These are phyloP conservation scores for Crotalus horridus DNA, from an alignment of 2,113 vertebrate species.

Conservation along the genomic window DNA sequence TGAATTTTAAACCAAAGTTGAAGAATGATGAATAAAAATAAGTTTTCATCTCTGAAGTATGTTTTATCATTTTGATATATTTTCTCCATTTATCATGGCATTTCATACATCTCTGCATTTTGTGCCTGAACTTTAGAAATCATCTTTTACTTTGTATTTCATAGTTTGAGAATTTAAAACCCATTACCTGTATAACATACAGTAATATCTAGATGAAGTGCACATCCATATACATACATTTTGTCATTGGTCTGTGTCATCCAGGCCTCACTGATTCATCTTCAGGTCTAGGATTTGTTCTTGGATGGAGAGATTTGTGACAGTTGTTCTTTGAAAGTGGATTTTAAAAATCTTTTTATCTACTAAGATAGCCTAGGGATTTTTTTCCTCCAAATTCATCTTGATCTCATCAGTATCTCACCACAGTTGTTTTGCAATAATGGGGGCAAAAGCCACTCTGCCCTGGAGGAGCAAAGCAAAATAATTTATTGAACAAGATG, in stretches of 20 bases:
- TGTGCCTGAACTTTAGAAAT: neutral
- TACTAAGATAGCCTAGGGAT: neutral
- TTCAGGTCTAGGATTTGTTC: neutral
- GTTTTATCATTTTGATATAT: neutral
- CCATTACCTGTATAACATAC: neutral
- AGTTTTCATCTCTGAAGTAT: neutral
- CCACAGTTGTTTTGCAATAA: neutral
- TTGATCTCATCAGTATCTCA: neutral
- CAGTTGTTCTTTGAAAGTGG: neutral
- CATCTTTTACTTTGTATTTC: neutral
- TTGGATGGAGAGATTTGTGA: neutral
- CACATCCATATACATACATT: neutral
- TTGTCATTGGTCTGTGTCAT: neutral
- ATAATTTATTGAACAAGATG: neutral
- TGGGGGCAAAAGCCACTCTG: neutral
- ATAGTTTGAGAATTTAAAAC: neutral
- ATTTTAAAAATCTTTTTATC: neutral
- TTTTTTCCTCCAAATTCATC: neutral
- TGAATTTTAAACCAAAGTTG: neutral
- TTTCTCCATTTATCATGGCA: neutral
- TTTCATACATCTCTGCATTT: neutral
- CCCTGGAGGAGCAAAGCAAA: neutral
- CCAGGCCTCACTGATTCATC: neutral
- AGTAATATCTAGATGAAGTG: neutral
- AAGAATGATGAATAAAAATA: neutral